Percentiles rank a stretch among this genome's conserved stretches.
phyloP scores from a whole-genome alignment of 2,888 invertebrate genomes.

The Biston stratarius region DNA sequence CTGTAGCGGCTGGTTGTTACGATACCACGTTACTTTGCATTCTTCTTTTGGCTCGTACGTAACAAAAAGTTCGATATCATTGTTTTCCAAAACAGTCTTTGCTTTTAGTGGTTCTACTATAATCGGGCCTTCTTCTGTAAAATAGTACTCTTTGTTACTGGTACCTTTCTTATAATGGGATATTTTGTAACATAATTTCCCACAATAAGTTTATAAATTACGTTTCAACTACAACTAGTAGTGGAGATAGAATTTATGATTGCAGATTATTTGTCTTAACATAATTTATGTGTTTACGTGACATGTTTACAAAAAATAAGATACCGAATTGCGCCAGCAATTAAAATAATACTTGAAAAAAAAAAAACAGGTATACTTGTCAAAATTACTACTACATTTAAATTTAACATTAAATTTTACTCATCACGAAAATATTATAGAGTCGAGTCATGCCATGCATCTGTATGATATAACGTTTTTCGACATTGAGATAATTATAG shows the following conservation, averaged over 20 bases:
- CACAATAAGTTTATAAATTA: neutral
- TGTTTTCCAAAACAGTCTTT: conserved; percentile 89
- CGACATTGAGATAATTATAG: conserved; percentile 33
- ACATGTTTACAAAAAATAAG: neutral
- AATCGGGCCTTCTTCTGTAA: conserved; percentile 83
- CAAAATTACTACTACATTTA: neutral
- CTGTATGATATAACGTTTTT: conserved; percentile 54
- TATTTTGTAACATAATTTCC: neutral
- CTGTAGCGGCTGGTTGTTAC: conserved; percentile 92
- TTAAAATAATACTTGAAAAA: neutral
- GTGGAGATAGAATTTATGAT: neutral
- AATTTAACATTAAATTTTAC: neutral
- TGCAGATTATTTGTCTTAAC: no score
- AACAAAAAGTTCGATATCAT: conserved; percentile 89
- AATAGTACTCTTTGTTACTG: conserved; percentile 61
- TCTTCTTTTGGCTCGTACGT: conserved; percentile 90
- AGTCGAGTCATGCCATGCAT: conserved; percentile 62
- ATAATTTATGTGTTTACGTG: no score
- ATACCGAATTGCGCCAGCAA: neutral
- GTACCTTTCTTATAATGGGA: conserved; percentile 4
- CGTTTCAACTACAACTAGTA: neutral
- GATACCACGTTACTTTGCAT: conserved; percentile 93
- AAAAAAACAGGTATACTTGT: neutral
- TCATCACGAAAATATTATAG: neutral
- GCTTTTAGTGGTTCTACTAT: conserved; percentile 93